A percentile compares a stretch with the other conserved stretches of the same genome.
Conservation (phyloP, 2,113 vertebrate species). For the Trochalopteron elliotii region DNA sequence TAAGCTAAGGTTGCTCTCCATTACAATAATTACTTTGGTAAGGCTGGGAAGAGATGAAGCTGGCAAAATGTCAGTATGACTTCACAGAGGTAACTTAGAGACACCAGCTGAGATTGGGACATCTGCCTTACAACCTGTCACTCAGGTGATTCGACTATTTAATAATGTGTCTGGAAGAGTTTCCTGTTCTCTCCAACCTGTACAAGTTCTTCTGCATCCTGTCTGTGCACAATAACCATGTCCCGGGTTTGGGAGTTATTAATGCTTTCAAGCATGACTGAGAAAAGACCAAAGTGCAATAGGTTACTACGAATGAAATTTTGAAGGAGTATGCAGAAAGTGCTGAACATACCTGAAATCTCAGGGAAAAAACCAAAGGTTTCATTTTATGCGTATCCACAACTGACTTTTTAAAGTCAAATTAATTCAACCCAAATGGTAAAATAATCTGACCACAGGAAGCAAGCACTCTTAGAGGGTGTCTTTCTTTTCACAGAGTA, state of each 20-base stretch:
- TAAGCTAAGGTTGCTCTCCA: background rate
- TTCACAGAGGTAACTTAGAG: background rate
- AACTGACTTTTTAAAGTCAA: background rate
- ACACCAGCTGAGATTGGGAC: background rate
- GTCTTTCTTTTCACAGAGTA: background rate
- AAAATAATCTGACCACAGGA: background rate
- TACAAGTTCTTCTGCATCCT: background rate
- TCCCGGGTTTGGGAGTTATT: background rate
- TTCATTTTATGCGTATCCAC: background rate
- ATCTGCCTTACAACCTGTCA: background rate
- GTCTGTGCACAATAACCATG: background rate
- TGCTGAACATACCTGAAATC: background rate
- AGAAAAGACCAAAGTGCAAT: background rate
- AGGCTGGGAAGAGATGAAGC: background rate
- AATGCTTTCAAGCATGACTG: background rate
- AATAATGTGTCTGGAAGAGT: background rate
- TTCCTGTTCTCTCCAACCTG: background rate
- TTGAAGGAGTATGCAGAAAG: background rate
- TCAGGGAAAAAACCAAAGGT: background rate
- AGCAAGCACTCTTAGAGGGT: background rate
- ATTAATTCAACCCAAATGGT: background rate
- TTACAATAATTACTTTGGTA: background rate
- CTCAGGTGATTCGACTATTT: background rate
- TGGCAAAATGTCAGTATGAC: background rate
- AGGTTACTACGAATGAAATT: background rate